Base-by-base conservation (phyloP, 1,140 invertebrate species). In the Chionoecetes opilio region DNA sequence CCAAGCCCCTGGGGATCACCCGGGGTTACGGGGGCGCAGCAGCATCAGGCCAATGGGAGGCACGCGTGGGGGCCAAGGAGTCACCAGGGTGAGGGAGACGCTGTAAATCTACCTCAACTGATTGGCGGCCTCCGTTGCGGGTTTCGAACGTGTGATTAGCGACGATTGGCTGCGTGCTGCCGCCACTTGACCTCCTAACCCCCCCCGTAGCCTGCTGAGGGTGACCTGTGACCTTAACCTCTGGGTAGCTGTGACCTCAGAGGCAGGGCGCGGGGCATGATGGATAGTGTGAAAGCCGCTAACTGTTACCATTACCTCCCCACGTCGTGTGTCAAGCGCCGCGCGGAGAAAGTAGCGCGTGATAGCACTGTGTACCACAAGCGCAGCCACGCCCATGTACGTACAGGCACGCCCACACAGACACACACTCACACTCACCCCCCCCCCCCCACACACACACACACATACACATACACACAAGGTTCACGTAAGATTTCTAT, bases 141-240 rank as follows among this genome's bases (percentile, higher is more conserved):
- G 63, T 9, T n/a, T n/a, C 63, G 63, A 26, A 75, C 21, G n/a
- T 38, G 34, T 87, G 34, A 94, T 94, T 94, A 94, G 21, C 31
- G 93, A 87, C 93, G 89, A 94, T 94, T 94, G 88, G 93, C 46
- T 82, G 93, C 93, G 93, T 94, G 93, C 87, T 90, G 31, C 93
- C 93, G 93, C 34, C 93, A 63, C 82, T 94, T 94, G 93, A 94
- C 93, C 53, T 90, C 53, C 82, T 86, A 75, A 75, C 86, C 37
- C 2, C 92, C 92, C 21, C 29, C 26, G 87, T 37, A 84, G 75
- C 86, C 37, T 17, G 8, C 0, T n/a, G 63, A 75, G 46, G 86
- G 86, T 86, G 63, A 89, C 88, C 89, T 34, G 93, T 41, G 86
- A 94, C 93, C 93, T 34, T 34, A n/a, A 21, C 93, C 88, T 87